phyloP scores from a whole-genome alignment of 2,113 vertebrate species.

The Oncorhynchus nerka region DNA sequence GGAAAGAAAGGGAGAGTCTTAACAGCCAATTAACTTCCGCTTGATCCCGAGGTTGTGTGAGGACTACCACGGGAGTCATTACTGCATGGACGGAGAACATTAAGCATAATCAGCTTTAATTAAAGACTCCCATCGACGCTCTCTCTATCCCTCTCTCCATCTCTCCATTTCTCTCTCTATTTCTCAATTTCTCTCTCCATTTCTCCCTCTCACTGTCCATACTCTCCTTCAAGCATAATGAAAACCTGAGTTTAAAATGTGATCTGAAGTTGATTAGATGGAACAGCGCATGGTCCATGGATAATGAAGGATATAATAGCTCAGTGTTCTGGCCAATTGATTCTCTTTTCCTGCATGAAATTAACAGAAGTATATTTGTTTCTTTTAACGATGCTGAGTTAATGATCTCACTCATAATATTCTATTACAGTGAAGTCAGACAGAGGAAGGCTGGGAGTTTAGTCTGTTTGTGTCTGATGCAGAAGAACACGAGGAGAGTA shows the following conservation, averaged over 20 bases:
- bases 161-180: background rate
- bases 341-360: slow-evolving; percentile 9
- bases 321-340: slow-evolving; percentile 23
- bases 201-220: background rate
- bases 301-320: slow-evolving; percentile 38
- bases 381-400: slow-evolving; percentile 1
- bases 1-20: slow-evolving; percentile 31
- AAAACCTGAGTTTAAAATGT: slow-evolving; percentile 11
- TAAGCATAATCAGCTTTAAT: slow-evolving; percentile 61
- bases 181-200: background rate
- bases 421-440: background rate
- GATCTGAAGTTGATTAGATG: slow-evolving; percentile 33
- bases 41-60: slow-evolving; percentile 48
- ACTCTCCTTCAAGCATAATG: slow-evolving; percentile 2
- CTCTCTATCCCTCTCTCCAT: slow-evolving; percentile 10
- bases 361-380: background rate
- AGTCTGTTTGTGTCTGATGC: background rate
- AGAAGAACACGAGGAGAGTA: background rate
- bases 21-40: slow-evolving; percentile 56
- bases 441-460: background rate
- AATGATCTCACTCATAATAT: background rate
- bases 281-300: slow-evolving; percentile 19
- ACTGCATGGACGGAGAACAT: slow-evolving; percentile 50
- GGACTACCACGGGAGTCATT: slow-evolving; percentile 48
- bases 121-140: slow-evolving; percentile 37